Base-by-base conservation (phyloP, 2,797 vertebrate genomes). In the Arnoldichthys spilopterus region DNA sequence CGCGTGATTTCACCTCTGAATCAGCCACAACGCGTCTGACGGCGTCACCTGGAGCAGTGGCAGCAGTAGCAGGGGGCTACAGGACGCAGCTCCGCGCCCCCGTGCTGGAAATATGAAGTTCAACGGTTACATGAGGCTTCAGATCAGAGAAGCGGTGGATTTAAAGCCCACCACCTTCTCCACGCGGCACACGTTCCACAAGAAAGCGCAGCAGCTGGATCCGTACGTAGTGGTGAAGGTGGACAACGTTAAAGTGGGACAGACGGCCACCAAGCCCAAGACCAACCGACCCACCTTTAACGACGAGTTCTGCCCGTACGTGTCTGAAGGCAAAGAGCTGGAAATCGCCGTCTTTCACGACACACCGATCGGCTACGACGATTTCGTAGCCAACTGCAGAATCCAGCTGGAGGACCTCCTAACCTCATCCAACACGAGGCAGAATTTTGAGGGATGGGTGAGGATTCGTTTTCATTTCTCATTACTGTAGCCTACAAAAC, bases 341-440 rank as follows among this genome's bases (percentile, higher is more conserved):
- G 97, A 99, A 87, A 87, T 99, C 84, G 95, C 97, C 0, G 96
- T 98, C 13, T 99, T 99, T 85, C 95, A 98, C 68, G 97, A 96
- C 85, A 96, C 97, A 16, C 95, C 96, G 0, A 95, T 99, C 62
- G 97, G 97, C 40, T 98, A 98, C 45, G 98, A 99, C 59, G 95
- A 97, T 91, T 99, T 99, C 22, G 97, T 99, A 85, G 97, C 98
- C 79, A 98, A 98, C 90, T 98, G 96, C 89, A 96, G 89, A 45
- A 88, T 99, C 78, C 92, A 91, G 69, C 96, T 99, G 82, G 95
- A 96, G 22, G 96, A 97, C 53, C 89, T 98, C 43, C 88, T 98
- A 73, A 92, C 94, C 32, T 93, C 91, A 7, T 85, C 94, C 7
- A 96, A 95, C 85, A 82, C 93, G 3, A 93, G 92, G 1, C 94